These are phyloP conservation scores for Austrolebias charrua DNA, from an alignment of 2,797 vertebrate species.

Conservation along the genomic window DNA sequence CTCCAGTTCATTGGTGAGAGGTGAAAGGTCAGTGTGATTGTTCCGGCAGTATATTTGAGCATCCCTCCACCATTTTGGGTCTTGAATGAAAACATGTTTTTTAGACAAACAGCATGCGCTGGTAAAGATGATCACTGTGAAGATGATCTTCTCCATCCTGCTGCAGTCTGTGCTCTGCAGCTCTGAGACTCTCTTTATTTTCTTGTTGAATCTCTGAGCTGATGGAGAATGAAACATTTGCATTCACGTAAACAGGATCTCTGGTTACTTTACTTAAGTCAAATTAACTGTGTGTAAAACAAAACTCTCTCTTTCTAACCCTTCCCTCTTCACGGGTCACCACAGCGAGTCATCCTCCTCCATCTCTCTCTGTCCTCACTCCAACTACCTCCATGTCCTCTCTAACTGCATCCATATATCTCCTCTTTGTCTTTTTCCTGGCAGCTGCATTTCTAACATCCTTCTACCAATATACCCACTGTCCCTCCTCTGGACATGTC, in stretches of 20 bases:
- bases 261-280: no score
- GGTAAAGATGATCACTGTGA: not conserved
- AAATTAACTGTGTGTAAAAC: no score
- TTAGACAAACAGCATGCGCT: not conserved
- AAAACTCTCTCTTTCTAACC: no score
- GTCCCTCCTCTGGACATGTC: no score
- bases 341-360: no score
- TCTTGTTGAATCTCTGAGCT: not conserved
- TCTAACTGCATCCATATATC: no score
- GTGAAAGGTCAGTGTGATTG: constrained; percentile 17
- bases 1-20: constrained; percentile 5
- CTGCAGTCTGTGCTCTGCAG: not conserved
- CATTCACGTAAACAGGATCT: not conserved
- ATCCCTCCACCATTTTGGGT: fast-evolving
- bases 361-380: no score
- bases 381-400: no score
- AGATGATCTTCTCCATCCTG: constrained; percentile 10
- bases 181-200: not conserved
- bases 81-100: not conserved
- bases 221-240: not conserved
- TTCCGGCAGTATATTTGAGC: constrained; percentile 15
- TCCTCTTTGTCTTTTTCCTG: no score
- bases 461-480: no score
- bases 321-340: no score
- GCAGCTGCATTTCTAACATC: no score